Evolutionary conservation across 2,113 vertebrate genomes (phyloP).

Genomic region (Aix galericulata): DNA sequence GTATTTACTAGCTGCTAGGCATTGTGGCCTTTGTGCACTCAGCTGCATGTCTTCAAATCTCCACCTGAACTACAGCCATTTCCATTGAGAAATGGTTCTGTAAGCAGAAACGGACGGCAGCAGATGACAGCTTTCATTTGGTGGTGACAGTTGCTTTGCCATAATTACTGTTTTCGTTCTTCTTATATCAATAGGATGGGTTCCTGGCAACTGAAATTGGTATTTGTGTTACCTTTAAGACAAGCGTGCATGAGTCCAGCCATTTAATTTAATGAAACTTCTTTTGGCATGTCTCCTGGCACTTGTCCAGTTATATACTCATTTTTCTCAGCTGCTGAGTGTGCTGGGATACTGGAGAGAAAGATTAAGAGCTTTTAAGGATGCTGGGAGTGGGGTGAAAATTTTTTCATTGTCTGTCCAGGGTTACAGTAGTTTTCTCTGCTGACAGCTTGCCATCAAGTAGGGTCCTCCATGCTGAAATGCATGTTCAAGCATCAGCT

Average conservation of each 20-base stretch:
- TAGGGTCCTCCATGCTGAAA: neutral
- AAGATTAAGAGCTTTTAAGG: conserved; percentile 38
- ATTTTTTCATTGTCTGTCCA: neutral
- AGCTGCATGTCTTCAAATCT: neutral
- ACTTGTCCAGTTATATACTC: neutral
- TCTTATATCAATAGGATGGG: conserved; percentile 67
- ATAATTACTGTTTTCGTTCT: conserved; percentile 78
- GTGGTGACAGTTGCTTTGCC: conserved; percentile 46
- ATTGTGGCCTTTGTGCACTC: neutral
- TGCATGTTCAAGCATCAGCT: neutral
- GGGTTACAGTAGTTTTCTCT: neutral
- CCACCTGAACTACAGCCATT: neutral
- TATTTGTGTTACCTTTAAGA: conserved; percentile 2
- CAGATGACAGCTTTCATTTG: conserved; percentile 36
- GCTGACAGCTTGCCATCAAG: neutral
- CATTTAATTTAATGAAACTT: conserved; percentile 21
- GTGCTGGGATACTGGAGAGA: neutral
- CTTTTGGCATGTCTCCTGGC: conserved; percentile 26
- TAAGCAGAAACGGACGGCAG: conserved; percentile 33
- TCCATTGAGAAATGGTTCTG: conserved; percentile 21
- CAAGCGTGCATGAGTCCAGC: neutral
- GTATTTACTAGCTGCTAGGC: neutral
- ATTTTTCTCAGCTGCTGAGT: conserved; percentile 18
- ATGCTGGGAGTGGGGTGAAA: neutral
- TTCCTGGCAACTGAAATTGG: conserved; percentile 48